Evolutionary conservation across 2,113 vertebrate species (phyloP), one percentile per base, ranked within the genome.

Genomic region (Xenopus laevis): DNA sequence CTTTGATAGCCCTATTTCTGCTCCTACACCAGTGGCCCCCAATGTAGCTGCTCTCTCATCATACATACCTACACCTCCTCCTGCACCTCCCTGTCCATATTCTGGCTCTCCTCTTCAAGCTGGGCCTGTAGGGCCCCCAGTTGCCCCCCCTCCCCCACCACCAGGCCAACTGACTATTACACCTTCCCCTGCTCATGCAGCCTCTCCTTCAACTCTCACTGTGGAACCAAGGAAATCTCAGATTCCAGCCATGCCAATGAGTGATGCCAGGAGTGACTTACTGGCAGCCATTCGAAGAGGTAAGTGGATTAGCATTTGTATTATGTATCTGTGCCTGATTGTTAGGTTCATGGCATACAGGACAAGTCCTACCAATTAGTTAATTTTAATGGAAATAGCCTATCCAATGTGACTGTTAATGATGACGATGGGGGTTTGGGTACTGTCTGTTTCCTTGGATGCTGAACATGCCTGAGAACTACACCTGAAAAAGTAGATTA

Each of bases 251-350:
- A 91, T 95, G 64, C 94, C 94, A 7, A 96, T 97, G 90, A 97
- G 94, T 79, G 95, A 97, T 4, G 95, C 95, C 53, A 92, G 95
- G 74, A 96, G 94, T 68, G 95, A 96, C 83, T 89, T 96, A 74
- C 90, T 97, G 74, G 95, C 95, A 0, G 95, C 95, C 79, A 96
- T 97, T 69, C 92, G 95, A 72, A 91, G 94, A 89, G 95, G 95
- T 96, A 60, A 85, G 86, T 71, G 30, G 10, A 16, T 55, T 18
- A n/a, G 12, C 47, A 6, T 16, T 50, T 50, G 47, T 50, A 13
- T 50, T 50, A 50, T 13, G 1, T 50, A 50, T 50, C 47, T 16
- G 11, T 50, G 47, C 15, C 47, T 15, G 33, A 9, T 50, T 2
- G 15, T 13, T 13, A 13, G 4, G 15, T 10, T 13, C 47, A 12